These are phyloP conservation scores for Amphipoea lucens DNA, from an alignment of 2,888 invertebrate genomes.

Conservation along the genomic window DNA sequence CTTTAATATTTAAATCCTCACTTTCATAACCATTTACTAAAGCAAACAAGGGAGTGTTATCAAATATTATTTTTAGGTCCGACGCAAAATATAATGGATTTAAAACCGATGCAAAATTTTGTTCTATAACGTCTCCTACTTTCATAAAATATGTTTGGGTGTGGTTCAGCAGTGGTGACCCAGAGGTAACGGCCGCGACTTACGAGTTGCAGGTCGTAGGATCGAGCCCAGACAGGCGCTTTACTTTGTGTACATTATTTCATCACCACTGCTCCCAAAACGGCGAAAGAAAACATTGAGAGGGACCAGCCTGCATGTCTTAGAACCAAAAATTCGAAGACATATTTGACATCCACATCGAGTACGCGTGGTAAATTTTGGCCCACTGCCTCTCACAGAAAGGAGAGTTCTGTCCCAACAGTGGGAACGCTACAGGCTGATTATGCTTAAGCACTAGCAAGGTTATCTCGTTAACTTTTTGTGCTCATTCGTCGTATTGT, in stretches of 20 bases:
- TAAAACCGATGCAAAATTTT: slow-evolving; percentile 19
- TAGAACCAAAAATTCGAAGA: neutral
- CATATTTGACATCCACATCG: neutral
- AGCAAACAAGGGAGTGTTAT: slow-evolving; percentile 26
- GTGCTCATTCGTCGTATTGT: neutral
- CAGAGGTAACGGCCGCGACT: neutral
- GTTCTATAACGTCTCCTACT: neutral
- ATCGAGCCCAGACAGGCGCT: neutral
- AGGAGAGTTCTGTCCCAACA: neutral
- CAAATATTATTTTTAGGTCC: slow-evolving; percentile 27
- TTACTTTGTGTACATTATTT: neutral
- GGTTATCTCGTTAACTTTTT: neutral
- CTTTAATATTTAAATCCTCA: slow-evolving; percentile 18
- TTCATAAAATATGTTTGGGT: slow-evolving; percentile 35
- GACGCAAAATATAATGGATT: slow-evolving; percentile 4
- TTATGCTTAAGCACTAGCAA: neutral
- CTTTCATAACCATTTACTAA: slow-evolving; percentile 24
- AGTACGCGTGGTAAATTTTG: neutral
- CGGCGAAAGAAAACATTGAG: neutral
- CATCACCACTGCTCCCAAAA: neutral
- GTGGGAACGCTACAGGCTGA: neutral
- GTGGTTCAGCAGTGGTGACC: neutral
- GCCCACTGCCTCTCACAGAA: neutral
- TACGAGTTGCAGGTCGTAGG: neutral
- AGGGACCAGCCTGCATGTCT: neutral